Conservation (phyloP, 1,140 invertebrate genomes). For the Drosophila watanabei region DNA sequence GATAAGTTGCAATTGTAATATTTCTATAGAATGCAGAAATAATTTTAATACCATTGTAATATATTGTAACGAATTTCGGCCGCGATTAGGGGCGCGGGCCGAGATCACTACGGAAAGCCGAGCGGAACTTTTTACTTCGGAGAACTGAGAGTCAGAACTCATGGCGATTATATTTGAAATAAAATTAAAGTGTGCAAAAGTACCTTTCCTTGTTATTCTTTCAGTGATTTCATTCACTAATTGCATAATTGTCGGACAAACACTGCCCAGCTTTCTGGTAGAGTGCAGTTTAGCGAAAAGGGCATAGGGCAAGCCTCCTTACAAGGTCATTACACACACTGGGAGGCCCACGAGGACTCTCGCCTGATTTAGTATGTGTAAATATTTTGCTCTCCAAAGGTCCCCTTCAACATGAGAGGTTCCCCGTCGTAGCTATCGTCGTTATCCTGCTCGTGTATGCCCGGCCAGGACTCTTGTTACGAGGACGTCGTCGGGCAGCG, state of each 20-base stretch:
- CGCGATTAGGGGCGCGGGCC: too few species aligned
- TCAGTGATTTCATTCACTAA: constrained; percentile 5
- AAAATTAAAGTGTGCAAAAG: background rate
- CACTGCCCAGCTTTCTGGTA: constrained; percentile 17
- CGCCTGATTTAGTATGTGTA: constrained; percentile 77
- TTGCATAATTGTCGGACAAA: constrained; percentile 47
- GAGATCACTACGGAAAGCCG: too few species aligned
- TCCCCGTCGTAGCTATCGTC: constrained; percentile 49
- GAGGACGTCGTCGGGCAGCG: constrained; percentile 46
- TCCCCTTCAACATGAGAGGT: constrained; percentile 57
- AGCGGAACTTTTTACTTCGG: too few species aligned
- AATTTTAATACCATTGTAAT: too few species aligned
- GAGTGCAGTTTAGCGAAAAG: constrained; percentile 26
- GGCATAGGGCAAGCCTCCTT: constrained; percentile 30
- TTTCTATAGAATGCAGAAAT: too few species aligned
- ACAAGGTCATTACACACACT: constrained; percentile 50
- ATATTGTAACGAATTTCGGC: too few species aligned
- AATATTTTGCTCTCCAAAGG: constrained; percentile 76
- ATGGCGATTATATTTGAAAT: background rate
- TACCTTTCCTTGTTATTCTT: background rate
- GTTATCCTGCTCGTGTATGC: constrained; percentile 55
- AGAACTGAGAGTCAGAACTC: too few species aligned
- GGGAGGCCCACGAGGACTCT: constrained; percentile 15
- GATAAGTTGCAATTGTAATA: too few species aligned
- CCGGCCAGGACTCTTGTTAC: constrained; percentile 72